Evolutionary conservation across 2,888 invertebrate genomes (phyloP), one percentile per base, ranked within the genome.

Genomic region (Amitus sp.): DNA sequence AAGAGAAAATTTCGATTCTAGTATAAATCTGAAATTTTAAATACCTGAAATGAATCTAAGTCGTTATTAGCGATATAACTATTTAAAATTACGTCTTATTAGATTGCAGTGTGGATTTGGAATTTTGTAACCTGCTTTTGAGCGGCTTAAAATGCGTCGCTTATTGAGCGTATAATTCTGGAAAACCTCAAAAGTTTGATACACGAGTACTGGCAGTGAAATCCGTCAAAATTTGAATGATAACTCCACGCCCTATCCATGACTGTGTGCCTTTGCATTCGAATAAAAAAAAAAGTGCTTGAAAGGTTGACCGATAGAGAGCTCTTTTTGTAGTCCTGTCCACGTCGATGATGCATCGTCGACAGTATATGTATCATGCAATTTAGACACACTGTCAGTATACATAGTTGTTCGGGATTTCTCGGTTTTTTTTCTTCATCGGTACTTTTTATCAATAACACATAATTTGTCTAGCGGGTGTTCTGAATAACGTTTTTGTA

Each of bases 291-390:
- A n/a, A 62, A 56, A 50, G 51, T 27, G 47, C 47, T 54, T 30
- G 47, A 54, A 51, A 52, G 53, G 63, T 62, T 63, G 62, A 63
- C 62, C 64, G 63, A 66, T 71, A 64, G 65, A 62, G 55, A 59
- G 56, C 53, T 57, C 54, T 66, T 70, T 67, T 71, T 73, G 58
- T 53, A 7, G 9, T 42, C 51, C 68, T 74, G 75, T 76, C 77
- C 66, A 42, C 47, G 46, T 46, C 34, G 47, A 69, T 76, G 77
- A 77, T 69, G 58, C 67, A 77, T 77, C 64, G 65, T 33, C 30
- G 10, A 40, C 40, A 33, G 27, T 34, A 23, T n/a, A n/a, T 12
- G 19, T 27, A 52, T 48, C 49, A 27, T 34, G 58, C 54, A 62
- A 62, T 62, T 62, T 63, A 50, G 51, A 55, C 51, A 55, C 50